Base-by-base conservation (phyloP, 2,888 invertebrate species). In the Caenorhabditis parvicauda region DNA sequence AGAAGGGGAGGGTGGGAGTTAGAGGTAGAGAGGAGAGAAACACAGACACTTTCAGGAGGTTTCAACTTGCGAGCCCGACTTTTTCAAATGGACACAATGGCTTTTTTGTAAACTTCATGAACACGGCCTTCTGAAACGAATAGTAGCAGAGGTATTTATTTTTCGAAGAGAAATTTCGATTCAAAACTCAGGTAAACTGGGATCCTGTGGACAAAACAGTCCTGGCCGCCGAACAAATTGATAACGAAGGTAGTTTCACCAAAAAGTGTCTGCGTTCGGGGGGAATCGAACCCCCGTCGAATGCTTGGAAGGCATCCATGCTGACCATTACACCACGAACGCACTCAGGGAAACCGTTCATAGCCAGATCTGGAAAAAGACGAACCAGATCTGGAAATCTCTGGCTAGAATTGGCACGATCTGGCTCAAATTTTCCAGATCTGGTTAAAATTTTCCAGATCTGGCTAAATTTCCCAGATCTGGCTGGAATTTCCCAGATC, bases 171-270 rank as follows among this genome's bases (percentile, higher is more conserved):
- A 24, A 25, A 25, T 14, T 35, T 56, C 44, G 21, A 65, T 61
- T n/a, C n/a, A n/a, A n/a, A n/a, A n/a, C n/a, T n/a, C n/a, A n/a
- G n/a, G 72, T 72, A 17, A 95, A 95, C 84, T 99, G 98, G 98
- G 98, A 99, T 85, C 98, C 98, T 1, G 86, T 96, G 0, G 98
- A 99, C 84, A 84, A 90, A 83, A 99, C 98, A 2, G 98, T 98
- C 1, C 83, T 99, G 65, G 98, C 96, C 3, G 91, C 95, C 83
- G 98, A 98, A 82, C 98, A 98, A 86, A 93, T 98, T 3, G 93
- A 94, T 84, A 46, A 35, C 6, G 63, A 67, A 9, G 52, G 52
- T 52, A n/a, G n/a, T n/a, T n/a, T n/a, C n/a, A n/a, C n/a, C n/a
- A 17, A 27, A 32, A 3, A 12, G 9, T 35, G 9, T 46, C 48